A percentile compares a stretch with the other conserved stretches of the same genome.
phyloP scores from a whole-genome alignment of 1,140 invertebrate genomes.

The Lasioglossum albipes region DNA sequence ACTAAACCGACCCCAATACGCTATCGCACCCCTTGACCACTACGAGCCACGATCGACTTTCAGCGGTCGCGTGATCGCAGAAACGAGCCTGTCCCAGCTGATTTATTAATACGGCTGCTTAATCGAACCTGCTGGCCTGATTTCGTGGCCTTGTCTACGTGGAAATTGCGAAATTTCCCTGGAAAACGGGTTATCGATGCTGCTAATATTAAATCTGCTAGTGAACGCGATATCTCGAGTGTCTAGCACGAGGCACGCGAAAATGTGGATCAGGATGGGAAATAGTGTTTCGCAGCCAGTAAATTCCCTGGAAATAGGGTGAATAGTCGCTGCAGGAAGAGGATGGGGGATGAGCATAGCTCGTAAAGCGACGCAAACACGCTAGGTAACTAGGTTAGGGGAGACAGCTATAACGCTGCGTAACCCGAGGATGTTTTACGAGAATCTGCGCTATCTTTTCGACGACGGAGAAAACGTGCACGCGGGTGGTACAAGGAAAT shows the following conservation, averaged over 20 bases:
- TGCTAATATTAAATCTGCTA: background rate
- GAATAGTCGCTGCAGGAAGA: background rate
- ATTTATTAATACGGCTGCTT: constrained; percentile 44
- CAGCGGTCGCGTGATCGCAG: constrained; percentile 29
- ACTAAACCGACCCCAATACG: background rate
- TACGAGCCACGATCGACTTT: background rate
- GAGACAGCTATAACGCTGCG: background rate
- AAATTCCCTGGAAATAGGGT: background rate
- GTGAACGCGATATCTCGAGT: background rate
- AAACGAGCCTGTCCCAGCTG: constrained; percentile 30
- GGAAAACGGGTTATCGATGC: background rate
- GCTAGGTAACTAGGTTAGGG: constrained; percentile 50
- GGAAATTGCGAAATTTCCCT: constrained; percentile 20
- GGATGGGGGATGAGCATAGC: background rate
- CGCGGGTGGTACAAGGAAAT: background rate
- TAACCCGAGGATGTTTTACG: constrained; percentile 25
- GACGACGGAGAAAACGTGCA: background rate
- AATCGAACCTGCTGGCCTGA: constrained; percentile 29
- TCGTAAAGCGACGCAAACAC: constrained; percentile 10
- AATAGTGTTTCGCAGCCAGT: too few relatives aligned
- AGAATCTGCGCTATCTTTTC: background rate
- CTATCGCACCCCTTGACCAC: constrained; percentile 6
- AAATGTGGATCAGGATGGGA: too few relatives aligned
- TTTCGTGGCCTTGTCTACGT: constrained; percentile 3
- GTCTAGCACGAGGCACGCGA: too few relatives aligned